Conservation (phyloP, 2,888 invertebrate species). For the Ochropacha duplaris region DNA sequence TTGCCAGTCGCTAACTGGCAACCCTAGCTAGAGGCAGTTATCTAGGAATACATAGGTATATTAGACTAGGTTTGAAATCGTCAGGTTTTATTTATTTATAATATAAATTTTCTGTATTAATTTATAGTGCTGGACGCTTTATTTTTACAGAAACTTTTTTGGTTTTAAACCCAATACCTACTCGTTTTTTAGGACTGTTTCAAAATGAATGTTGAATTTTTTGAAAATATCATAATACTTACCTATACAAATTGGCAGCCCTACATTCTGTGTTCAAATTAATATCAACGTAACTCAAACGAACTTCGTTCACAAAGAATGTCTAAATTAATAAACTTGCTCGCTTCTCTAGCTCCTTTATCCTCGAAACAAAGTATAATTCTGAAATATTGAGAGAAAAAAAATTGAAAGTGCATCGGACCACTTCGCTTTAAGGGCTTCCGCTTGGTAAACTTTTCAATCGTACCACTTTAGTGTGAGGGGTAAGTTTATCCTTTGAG, state of each 20-base stretch:
- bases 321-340: conserved; percentile 48
- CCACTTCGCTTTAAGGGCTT: conserved; percentile 52
- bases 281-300: conserved; percentile 22
- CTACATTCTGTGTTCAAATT: conserved; percentile 14
- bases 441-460: conserved; percentile 59
- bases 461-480: conserved; percentile 52
- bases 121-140: no score
- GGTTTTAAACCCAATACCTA: no score
- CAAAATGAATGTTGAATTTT: neutral
- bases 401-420: conserved; percentile 40
- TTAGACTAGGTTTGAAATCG: neutral
- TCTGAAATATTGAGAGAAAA: conserved; percentile 33
- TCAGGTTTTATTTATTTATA: no score
- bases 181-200: no score
- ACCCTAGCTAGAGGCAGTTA: no score
- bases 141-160: no score
- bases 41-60: no score
- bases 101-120: no score
- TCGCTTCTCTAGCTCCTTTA: conserved; percentile 19
- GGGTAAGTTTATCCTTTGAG: conserved; percentile 59
- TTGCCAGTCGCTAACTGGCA: neutral
- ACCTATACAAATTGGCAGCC: conserved; percentile 5
- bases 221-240: conserved; percentile 4
- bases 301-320: conserved; percentile 33
- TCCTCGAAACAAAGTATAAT: conserved; percentile 10